phyloP scores from a whole-genome alignment of 2,113 vertebrate species.

The Rhabdomys dilectus region DNA sequence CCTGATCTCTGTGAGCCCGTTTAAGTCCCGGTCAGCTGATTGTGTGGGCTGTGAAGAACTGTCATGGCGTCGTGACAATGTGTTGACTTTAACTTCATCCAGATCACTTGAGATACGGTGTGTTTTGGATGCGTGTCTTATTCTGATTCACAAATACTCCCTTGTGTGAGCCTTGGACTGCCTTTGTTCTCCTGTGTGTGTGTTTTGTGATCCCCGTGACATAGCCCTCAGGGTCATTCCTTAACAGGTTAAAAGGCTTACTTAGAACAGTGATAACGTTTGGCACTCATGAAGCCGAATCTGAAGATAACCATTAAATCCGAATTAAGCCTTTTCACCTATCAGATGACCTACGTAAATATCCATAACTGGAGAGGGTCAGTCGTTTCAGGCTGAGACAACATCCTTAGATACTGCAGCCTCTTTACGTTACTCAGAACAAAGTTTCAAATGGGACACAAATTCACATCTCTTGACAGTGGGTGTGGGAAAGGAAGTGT shows the following conservation, averaged over 20 bases:
- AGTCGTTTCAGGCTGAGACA: background rate
- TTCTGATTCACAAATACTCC: background rate
- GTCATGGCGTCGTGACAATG: background rate
- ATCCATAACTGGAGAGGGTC: background rate
- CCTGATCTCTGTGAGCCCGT: no score
- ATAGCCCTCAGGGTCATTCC: no score
- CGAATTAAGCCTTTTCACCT: background rate
- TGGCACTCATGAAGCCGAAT: background rate
- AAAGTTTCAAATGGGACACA: background rate
- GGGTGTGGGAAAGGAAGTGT: background rate
- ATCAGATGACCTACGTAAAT: background rate
- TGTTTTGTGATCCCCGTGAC: background rate
- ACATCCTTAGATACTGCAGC: background rate
- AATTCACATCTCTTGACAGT: background rate
- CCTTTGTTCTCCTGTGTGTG: background rate
- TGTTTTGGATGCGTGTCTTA: background rate
- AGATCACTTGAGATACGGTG: background rate
- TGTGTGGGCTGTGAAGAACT: background rate
- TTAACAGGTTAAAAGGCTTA: background rate
- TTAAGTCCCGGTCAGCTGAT: no score
- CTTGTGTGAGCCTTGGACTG: background rate
- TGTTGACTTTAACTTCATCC: background rate
- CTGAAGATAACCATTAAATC: conserved; percentile 17
- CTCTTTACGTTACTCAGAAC: background rate
- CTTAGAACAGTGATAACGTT: background rate